phyloP scores from a whole-genome alignment of 2,797 vertebrate genomes.

The Propithecus deckenii region DNA sequence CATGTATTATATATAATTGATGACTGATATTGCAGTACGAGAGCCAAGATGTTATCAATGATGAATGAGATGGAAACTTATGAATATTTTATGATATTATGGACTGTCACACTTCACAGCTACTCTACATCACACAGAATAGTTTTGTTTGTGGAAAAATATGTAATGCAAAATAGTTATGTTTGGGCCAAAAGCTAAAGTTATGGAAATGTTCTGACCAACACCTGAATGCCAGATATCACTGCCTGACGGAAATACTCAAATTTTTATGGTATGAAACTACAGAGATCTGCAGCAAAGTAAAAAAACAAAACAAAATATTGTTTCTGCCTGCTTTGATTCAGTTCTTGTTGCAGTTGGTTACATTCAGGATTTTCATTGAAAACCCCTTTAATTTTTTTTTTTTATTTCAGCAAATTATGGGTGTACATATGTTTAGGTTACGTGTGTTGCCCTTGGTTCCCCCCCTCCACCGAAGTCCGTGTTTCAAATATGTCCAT shows the following conservation, averaged over 20 bases:
- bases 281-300: constrained; percentile 71
- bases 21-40: background rate
- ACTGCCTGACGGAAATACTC: constrained; percentile 76
- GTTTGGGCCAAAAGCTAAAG: constrained; percentile 75
- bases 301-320: background rate
- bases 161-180: constrained; percentile 49
- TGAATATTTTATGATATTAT: constrained; percentile 38
- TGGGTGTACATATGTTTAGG: no score
- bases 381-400: constrained; percentile 29
- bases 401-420: no score
- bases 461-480: no score
- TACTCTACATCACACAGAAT: constrained; percentile 62
- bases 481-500: no score
- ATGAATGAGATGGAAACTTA: constrained; percentile 59
- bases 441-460: no score
- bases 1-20: background rate
- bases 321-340: constrained; percentile 59
- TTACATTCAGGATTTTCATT: constrained; percentile 54
- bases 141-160: constrained; percentile 68
- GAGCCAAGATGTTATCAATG: constrained; percentile 43
- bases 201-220: constrained; percentile 80
- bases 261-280: constrained; percentile 73
- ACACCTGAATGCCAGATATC: constrained; percentile 77
- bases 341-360: constrained; percentile 68
- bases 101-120: constrained; percentile 33